Percentiles rank a stretch among this genome's conserved stretches.
phyloP scores from a whole-genome alignment of 2,113 vertebrate species.

The Nycticebus coucang region DNA sequence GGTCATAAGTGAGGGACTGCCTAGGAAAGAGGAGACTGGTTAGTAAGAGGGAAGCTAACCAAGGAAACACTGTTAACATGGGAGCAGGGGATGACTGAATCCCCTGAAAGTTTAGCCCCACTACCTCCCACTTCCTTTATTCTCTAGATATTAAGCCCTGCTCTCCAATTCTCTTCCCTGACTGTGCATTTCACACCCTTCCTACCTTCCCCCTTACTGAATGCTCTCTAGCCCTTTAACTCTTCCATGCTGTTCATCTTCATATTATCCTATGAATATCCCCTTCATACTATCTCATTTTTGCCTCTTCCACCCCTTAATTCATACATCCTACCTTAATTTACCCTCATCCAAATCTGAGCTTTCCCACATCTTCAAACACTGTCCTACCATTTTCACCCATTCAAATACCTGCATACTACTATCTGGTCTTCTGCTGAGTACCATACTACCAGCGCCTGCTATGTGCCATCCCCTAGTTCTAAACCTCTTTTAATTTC shows the following conservation, averaged over 20 bases:
- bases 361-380: slow-evolving; percentile 15
- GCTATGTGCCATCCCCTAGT: background rate
- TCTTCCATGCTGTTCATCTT: background rate
- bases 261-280: background rate
- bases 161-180: background rate
- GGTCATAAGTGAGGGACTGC: background rate
- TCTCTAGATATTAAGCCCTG: background rate
- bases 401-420: background rate
- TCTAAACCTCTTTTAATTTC: slow-evolving; percentile 49
- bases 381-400: background rate
- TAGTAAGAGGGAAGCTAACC: background rate
- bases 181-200: background rate
- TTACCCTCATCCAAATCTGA: background rate
- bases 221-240: background rate
- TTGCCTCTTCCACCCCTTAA: background rate
- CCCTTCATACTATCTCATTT: background rate
- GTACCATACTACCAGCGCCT: background rate
- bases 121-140: background rate
- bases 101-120: background rate
- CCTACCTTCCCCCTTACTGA: background rate
- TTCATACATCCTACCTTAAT: background rate
- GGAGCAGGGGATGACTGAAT: background rate
- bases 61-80: background rate
- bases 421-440: background rate
- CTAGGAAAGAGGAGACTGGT: background rate